phyloP scores from a whole-genome alignment of 2,888 invertebrate species.

The Cerceris rybyensis region DNA sequence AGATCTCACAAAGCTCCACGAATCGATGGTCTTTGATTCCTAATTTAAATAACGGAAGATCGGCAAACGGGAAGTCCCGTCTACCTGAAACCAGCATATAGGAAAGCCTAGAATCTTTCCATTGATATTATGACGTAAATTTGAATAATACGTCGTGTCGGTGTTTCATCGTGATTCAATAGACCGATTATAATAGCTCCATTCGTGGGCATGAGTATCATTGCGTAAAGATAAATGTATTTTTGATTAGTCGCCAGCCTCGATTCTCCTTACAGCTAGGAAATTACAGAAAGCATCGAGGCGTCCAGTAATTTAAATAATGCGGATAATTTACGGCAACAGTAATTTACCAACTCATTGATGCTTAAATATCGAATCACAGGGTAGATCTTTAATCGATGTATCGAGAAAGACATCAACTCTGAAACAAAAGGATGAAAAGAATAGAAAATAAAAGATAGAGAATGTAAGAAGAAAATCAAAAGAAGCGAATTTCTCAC shows the following conservation, averaged over 20 bases:
- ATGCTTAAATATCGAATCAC: not conserved
- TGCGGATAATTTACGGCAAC: not conserved
- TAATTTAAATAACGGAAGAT: too few species aligned
- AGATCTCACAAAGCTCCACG: too few species aligned
- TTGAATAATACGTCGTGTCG: conserved; percentile 1
- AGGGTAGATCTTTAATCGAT: not conserved
- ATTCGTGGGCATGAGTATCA: conserved; percentile 4
- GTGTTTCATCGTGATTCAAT: conserved; percentile 20
- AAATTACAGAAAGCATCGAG: conserved; percentile 14
- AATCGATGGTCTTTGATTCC: too few species aligned
- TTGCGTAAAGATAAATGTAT: conserved; percentile 47
- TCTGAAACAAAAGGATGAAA: too few species aligned
- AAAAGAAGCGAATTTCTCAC: conserved; percentile 42
- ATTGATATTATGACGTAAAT: not conserved
- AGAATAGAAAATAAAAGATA: not conserved
- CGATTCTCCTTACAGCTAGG: not conserved
- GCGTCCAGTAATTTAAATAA: conserved; percentile 32
- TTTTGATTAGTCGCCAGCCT: conserved; percentile 27
- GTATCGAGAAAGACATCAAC: too few species aligned
- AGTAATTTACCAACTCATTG: conserved; percentile 16
- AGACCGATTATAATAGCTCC: conserved; percentile 8
- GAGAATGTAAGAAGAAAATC: not conserved
- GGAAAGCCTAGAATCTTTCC: too few species aligned
- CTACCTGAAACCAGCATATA: too few species aligned
- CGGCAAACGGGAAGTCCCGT: too few species aligned